These are phyloP conservation scores for Apodemus sylvaticus DNA, from an alignment of 2,113 vertebrate genomes.

Conservation along the genomic window DNA sequence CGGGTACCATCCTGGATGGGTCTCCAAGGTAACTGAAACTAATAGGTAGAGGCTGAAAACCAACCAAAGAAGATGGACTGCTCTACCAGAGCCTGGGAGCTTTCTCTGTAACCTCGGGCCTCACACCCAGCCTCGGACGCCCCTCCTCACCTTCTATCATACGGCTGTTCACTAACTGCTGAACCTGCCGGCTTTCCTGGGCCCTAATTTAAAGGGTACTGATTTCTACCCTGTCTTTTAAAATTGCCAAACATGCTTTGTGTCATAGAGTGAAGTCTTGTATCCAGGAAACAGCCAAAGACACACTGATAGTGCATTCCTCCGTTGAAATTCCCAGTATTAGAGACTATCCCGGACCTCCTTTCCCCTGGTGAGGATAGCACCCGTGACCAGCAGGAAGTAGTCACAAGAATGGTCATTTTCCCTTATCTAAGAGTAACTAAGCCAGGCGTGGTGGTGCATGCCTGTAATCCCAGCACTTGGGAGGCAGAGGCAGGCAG, in stretches of 20 bases:
- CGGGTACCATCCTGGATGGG: not conserved
- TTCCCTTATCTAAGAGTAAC: not conserved
- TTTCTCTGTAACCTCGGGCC: not conserved
- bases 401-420: not conserved
- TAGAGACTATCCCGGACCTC: not conserved
- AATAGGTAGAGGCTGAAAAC: not conserved
- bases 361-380: not conserved
- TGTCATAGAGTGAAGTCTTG: not conserved
- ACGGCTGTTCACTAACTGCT: not conserved
- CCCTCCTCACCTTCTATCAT: not conserved
- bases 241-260: not conserved
- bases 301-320: not conserved
- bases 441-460: no score
- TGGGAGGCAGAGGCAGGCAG: no score
- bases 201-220: not conserved
- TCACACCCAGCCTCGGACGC: not conserved
- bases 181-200: not conserved
- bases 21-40: not conserved
- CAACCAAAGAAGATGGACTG: not conserved
- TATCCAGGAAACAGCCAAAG: not conserved
- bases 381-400: not conserved
- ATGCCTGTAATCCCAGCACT: no score
- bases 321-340: not conserved
- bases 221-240: not conserved
- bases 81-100: not conserved